Percentiles rank a stretch among this genome's conserved stretches.
Evolutionary conservation across 2,113 vertebrate species (phyloP).

Genomic region (Eupsittula cactorum): DNA sequence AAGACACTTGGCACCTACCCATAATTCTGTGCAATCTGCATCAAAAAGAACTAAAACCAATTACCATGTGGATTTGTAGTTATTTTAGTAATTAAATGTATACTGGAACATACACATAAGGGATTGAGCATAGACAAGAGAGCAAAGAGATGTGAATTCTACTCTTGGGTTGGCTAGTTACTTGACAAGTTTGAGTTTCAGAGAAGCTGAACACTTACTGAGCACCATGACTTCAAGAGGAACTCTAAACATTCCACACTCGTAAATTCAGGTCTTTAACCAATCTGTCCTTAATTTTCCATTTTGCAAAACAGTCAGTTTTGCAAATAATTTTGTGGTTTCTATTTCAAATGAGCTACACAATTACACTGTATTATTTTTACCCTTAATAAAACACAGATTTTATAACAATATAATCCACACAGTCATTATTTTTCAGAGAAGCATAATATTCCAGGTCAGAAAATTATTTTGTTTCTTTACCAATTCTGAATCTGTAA

Average conservation of each 20-base stretch:
- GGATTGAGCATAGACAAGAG: not conserved
- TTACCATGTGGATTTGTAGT: not conserved
- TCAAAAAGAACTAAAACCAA: slow-evolving; percentile 17
- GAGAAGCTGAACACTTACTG: not conserved
- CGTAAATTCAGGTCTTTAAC: not conserved
- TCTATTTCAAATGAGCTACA: not conserved
- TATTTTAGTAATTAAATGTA: not conserved
- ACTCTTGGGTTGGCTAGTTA: not conserved
- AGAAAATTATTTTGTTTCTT: slow-evolving; percentile 2
- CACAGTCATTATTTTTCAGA: not conserved
- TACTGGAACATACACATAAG: not conserved
- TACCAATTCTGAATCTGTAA: not conserved
- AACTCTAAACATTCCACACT: not conserved
- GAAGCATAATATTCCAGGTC: not conserved
- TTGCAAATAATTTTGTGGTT: not conserved
- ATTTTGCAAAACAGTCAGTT: not conserved
- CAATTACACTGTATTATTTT: not conserved
- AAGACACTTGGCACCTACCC: slow-evolving; percentile 22
- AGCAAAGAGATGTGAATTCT: not conserved
- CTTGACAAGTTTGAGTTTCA: not conserved
- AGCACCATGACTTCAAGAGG: not conserved
- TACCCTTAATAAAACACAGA: not conserved
- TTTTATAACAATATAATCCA: not conserved
- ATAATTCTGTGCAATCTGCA: not conserved
- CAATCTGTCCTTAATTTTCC: not conserved